Conservation (phyloP, 2,888 invertebrate genomes). For the Tillus elongatus region DNA sequence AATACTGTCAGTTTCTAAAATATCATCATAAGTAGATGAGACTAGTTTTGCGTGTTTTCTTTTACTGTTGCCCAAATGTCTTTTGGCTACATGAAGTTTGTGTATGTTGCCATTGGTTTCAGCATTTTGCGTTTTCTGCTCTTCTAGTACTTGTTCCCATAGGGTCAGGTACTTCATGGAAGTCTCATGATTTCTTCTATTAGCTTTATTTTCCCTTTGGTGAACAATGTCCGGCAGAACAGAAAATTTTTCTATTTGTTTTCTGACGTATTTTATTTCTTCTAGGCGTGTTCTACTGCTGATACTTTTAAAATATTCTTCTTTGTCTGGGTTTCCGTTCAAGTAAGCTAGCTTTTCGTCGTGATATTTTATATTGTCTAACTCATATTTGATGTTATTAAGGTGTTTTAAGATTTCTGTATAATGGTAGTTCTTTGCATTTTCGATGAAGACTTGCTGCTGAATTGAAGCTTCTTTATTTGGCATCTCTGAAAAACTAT, state of each 20-base stretch:
- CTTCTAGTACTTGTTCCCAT: slow-evolving; percentile 5
- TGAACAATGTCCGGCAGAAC: neutral
- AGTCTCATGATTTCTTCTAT: neutral
- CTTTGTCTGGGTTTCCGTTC: neutral
- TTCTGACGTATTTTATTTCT: neutral
- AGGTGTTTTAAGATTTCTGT: neutral
- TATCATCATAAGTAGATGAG: slow-evolving; percentile 4
- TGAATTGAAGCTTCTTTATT: neutral
- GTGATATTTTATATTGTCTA: neutral
- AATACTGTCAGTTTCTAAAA: neutral
- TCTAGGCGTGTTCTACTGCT: neutral
- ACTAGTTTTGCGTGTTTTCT: neutral
- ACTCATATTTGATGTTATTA: neutral
- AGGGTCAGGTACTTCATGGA: slow-evolving; percentile 3
- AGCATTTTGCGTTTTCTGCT: neutral
- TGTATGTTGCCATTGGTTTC: neutral
- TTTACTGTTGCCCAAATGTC: neutral
- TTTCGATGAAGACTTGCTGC: neutral
- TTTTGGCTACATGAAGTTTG: neutral
- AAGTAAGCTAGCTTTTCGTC: neutral
- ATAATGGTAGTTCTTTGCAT: slow-evolving; percentile 1
- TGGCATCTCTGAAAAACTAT: neutral
- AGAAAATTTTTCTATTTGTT: neutral
- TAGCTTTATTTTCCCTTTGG: neutral
- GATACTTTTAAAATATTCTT: neutral